Evolutionary conservation across 2,888 invertebrate species (phyloP), one percentile per base, ranked within the genome.

Genomic region (Macrophya alboannulata): DNA sequence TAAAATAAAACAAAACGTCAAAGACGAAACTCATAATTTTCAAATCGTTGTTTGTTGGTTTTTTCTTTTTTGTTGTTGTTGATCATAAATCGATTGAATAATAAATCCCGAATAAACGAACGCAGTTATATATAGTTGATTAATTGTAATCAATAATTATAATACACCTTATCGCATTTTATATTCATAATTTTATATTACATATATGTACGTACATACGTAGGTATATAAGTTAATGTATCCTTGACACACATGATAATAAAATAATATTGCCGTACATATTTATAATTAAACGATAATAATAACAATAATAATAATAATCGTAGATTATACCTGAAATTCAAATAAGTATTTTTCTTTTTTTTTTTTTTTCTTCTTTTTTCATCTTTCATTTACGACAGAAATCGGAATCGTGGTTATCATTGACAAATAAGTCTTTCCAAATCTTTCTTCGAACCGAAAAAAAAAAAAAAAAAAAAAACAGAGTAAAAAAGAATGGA

Each of bases 201-300:
- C n/a, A n/a, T n/a, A 3, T 48, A 10, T 12, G 5, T 48, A 48
- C 9, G 12, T 12, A 48, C 4, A 48, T 48, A 48, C 4, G 48
- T 48, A n/a, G n/a, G n/a, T n/a, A n/a, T n/a, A n/a, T 17, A 62
- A 1, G 1, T 62, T 62, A 6, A 3, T 8, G 15, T 65, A 71
- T 37, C 71, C 71, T 71, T 71, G 40, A 71, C 71, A 71, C 71
- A 31, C 1, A 71, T 65, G 65, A 31, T 65, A 31, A 65, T 25
- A 31, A 15, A 31, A 25, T 31, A 15, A 65, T 31, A 31, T 31
- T 31, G 31, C 31, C 1, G 3, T 31, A 31, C 31, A 31, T 31
- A 31, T 2, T 31, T 2, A 31, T 31, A 31, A 31, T 31, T n/a
- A n/a, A 31, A 31, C 3, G 3, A 31, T 31, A 31, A 31, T 31